Base-by-base conservation (phyloP, 2,797 vertebrate species). In the Cuniculus paca region DNA sequence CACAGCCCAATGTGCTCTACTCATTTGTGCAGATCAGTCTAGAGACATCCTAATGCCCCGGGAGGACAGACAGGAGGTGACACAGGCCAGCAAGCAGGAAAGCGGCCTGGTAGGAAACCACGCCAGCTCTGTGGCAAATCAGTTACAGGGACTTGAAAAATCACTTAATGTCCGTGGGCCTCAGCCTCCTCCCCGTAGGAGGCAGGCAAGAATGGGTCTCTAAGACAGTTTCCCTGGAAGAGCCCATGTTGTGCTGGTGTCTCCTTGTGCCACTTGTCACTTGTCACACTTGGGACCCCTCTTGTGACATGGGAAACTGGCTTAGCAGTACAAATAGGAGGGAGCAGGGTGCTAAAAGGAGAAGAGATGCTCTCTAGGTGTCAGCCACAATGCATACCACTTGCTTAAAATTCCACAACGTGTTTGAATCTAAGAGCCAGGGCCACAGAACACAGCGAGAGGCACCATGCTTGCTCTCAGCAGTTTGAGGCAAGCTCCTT, bases 211-310 rank as follows among this genome's bases (percentile, higher is more conserved):
- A 3, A 50, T 4, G 56, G 24, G 0, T 24, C 1, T 2, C 50
- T 10, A 6, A 4, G 4, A 0, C 3, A 1, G 4, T 12, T 8
- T 54, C 34, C 45, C 36, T 4, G 34, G 24, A 4, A 20, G 24
- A 2, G 26, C 19, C 6, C 12, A 28, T 1, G 4, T 24, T n/a
- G 4, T 16, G 2, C 17, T 17, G 0, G 3, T 0, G 1, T 3
- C 61, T 36, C 31, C 19, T 12, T 4, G 4, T 7, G 14, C 9
- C 10, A 3, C 14, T 8, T n/a, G 50, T 65, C 36, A 22, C n/a
- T 39, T 45, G 16, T 26, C 24, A 65, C 61, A 65, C 10, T 5
- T 13, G 8, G 52, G 26, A 22, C 0, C 2, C 6, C 50, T 31
- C 52, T 8, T 5, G 11, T 2, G 2, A 7, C 19, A 6, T 0